Base-by-base conservation (phyloP, 2,888 invertebrate genomes). In the Platycheirus rosarum region DNA sequence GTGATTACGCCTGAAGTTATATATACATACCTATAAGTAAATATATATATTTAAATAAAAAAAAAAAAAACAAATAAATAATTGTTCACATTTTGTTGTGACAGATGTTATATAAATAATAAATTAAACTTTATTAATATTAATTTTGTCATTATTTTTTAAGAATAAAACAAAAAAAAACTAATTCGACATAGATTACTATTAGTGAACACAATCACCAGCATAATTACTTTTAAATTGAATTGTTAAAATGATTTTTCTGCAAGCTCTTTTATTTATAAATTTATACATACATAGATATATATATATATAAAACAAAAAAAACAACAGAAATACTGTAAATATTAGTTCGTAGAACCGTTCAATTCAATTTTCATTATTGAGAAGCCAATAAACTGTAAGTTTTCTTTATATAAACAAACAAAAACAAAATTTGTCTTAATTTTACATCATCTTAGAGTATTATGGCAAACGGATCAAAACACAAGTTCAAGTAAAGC, bases 331-430 rank as follows among this genome's bases (percentile, higher is more conserved):
- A 51, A 53, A 63, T 62, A 57, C 35, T 82, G 82, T 82, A 82
- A 73, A 82, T 82, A 82, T 51, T 82, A 82, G 82, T 68, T 53
- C 49, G 57, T 82, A 82, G 68, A 77, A 77, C 49, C 44, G 82
- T 82, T 82, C 63, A 77, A 82, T 82, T 82, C 71, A 65, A 82
- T 77, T 82, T 82, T 82, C 71, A 77, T 73, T 63, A 77, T 73
- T 71, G 76, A 80, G 63, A 73, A 82, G 82, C 82, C 82, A 82
- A 82, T 82, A 82, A 82, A 82, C 71, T 73, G 66, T 82, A 82
- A 82, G 82, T 82, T 82, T 77, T 77, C 82, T 82, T 82, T 82
- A 82, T 77, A 76, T 62, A 76, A 80, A 79, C 49, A 46, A 46
- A 44, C 32, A 70, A 80, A 57, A 20, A 46, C 37, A 57, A 23